A percentile compares a stretch with the other conserved stretches of the same genome.
phyloP scores from a whole-genome alignment of 2,888 invertebrate genomes.

The Phortica okadai region DNA sequence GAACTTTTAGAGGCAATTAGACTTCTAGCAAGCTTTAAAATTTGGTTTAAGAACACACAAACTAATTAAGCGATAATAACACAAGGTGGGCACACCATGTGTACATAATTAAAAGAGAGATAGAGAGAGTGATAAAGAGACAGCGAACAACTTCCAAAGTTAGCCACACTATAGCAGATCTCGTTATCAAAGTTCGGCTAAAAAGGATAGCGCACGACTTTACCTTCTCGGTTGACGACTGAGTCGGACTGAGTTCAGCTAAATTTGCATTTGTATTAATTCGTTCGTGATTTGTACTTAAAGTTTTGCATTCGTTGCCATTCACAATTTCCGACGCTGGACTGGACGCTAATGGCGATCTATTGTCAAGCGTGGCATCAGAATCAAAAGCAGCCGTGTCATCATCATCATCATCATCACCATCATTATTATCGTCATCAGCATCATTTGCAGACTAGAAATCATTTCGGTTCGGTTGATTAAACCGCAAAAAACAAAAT shows the following conservation, averaged over 20 bases:
- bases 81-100: not conserved
- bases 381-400: not conserved
- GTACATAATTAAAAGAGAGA: too few relatives aligned
- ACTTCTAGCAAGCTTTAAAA: too few relatives aligned
- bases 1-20: too few relatives aligned
- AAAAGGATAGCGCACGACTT: not conserved
- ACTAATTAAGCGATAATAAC: not conserved
- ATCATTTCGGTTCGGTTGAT: slow-evolving; percentile 10
- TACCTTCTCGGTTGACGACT: not conserved
- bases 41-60: not conserved
- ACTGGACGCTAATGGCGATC: not conserved
- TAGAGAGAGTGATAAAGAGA: not conserved
- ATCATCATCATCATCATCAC: slow-evolving; percentile 11
- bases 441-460: slow-evolving; percentile 11
- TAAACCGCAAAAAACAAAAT: slow-evolving; percentile 1
- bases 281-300: slow-evolving; percentile 26
- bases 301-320: not conserved
- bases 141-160: slow-evolving; percentile 20
- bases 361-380: slow-evolving; percentile 7
- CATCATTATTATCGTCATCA: slow-evolving; percentile 8
- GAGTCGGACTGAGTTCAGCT: not conserved
- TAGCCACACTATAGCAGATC: slow-evolving; percentile 13
- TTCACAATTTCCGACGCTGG: slow-evolving; percentile 8
- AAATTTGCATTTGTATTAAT: not conserved
- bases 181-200: not conserved